Evolutionary conservation across 2,113 vertebrate species (phyloP).

Genomic region (Pleuronectes platessa): DNA sequence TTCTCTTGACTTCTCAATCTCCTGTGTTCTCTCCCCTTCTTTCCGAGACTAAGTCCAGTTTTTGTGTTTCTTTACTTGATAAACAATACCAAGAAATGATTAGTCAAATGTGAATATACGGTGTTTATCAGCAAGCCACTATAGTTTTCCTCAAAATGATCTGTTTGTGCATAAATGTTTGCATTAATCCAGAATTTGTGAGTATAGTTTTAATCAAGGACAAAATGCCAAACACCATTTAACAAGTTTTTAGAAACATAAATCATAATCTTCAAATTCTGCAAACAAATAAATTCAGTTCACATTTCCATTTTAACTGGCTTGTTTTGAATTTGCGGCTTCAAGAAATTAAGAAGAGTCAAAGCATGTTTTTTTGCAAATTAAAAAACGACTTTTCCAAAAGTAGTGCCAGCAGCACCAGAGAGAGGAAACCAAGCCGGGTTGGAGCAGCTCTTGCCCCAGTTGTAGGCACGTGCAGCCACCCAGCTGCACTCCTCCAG

Average conservation of each 20-base stretch:
- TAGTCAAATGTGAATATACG: neutral
- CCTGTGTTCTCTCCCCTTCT: neutral
- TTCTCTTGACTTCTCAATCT: neutral
- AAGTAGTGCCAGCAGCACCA: conserved; percentile 3
- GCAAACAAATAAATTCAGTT: neutral
- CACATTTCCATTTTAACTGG: neutral
- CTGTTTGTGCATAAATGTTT: neutral
- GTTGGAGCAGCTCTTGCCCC: conserved; percentile 46
- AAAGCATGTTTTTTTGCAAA: conserved; percentile 6
- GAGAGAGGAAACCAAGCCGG: conserved; percentile 20
- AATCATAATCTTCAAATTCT: neutral
- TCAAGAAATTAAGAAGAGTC: neutral
- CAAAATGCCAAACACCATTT: neutral
- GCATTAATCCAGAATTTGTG: neutral
- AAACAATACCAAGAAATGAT: neutral
- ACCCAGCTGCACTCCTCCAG: conserved; percentile 66
- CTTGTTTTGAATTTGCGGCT: conserved; percentile 3
- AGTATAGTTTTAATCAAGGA: neutral
- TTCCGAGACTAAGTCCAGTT: neutral
- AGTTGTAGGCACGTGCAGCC: conserved; percentile 65
- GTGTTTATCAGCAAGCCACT: neutral
- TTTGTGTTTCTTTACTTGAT: neutral
- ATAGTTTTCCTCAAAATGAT: neutral
- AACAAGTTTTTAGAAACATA: no score
- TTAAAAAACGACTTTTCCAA: conserved; percentile 34